Evolutionary conservation across 2,113 vertebrate species (phyloP).

Genomic region (Chitala chitala): DNA sequence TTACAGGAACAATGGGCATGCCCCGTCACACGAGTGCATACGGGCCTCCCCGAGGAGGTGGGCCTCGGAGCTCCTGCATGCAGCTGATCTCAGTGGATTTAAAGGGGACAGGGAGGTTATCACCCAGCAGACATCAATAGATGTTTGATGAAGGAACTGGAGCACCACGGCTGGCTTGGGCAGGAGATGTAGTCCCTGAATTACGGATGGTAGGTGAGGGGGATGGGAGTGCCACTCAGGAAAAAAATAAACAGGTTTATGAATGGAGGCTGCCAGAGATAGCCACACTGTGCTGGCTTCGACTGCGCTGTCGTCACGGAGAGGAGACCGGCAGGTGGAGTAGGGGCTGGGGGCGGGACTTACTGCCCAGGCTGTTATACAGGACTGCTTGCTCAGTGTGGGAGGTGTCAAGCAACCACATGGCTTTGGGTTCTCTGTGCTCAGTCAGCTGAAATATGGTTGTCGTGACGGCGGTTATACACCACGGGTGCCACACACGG

Average conservation of each 20-base stretch:
- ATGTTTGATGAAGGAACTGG: conserved; percentile 32
- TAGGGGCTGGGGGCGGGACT: not conserved
- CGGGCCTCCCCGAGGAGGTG: not conserved
- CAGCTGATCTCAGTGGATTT: not conserved
- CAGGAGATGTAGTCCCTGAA: conserved; percentile 29
- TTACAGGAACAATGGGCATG: not conserved
- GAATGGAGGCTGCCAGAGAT: not conserved
- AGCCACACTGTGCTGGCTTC: not conserved
- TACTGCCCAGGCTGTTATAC: not conserved
- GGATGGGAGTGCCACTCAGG: not conserved
- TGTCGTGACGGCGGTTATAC: no score
- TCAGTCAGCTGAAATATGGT: not conserved
- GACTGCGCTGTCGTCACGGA: no score
- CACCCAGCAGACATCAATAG: conserved; percentile 41
- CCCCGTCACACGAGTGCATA: not conserved
- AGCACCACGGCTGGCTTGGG: conserved; percentile 22
- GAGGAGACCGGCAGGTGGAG: no score
- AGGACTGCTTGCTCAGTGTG: not conserved
- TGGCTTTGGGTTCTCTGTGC: not conserved
- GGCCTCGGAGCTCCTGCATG: not conserved
- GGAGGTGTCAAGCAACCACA: not conserved
- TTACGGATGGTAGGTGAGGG: conserved; percentile 25
- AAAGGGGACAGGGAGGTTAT: conserved; percentile 36
- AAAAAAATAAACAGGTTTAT: not conserved
- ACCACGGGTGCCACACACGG: no score